Base-by-base conservation (phyloP, 2,888 invertebrate species). In the Hoplodrina blanda region DNA sequence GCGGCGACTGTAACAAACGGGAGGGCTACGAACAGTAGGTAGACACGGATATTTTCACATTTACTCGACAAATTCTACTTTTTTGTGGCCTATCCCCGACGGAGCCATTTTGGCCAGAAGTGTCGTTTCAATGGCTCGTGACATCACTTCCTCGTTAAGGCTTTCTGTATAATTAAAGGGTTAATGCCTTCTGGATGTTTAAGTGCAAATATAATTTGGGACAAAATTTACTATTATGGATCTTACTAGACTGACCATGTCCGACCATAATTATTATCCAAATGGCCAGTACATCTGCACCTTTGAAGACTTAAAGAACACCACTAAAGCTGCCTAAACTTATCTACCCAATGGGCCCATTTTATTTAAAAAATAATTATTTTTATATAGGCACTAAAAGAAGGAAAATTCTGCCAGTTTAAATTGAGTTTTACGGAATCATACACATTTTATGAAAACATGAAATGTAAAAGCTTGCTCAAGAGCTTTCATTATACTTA, bases 21-120 rank as follows among this genome's bases (percentile, higher is more conserved):
- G 8, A 64, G 46, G 49, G 17, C 13, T 44, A 13, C 15, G 11
- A 19, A 50, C 20, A 19, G n/a, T 69, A 78, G 50, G 52, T 53
- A n/a, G n/a, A n/a, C n/a, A n/a, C 33, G 49, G n/a, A 66, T 52
- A 69, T 72, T 56, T 65, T 54, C 44, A 65, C 57, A 76, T 76
- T 83, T 77, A 15, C 49, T 53, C 44, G 52, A 57, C 13, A 53
- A 61, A 61, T 72, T 73, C 56, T n/a, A 41, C 53, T 57, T 69
- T 82, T 82, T 59, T 44, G 56, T 30, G 13, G 49, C 17, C 8
- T 13, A 15, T 55, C 53, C 65, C 44, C 65, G 61, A 4, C 5
- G 57, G 64, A 50, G 57, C 13, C 53, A 55, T 69, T 74, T 53
- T 61, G 49, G 60, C 25, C 46, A 50, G 49, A 57, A 66, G 20